phyloP scores from a whole-genome alignment of 2,113 vertebrate species.

The Ursus arctos region DNA sequence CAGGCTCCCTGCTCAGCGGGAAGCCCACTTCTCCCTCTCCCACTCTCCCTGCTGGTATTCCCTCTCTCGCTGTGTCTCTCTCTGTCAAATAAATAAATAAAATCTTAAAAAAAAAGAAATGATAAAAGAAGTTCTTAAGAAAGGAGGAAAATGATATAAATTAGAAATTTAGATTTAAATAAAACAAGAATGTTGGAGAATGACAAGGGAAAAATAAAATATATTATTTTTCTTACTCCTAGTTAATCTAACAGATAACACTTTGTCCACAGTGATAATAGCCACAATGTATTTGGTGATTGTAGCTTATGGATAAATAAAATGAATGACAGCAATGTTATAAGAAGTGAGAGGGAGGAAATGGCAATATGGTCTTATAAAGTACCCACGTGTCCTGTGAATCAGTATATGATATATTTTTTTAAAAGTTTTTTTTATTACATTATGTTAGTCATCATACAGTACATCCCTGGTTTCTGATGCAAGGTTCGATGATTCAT shows the following conservation, averaged over 20 bases:
- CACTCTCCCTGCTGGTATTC: too few species aligned
- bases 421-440: too few species aligned
- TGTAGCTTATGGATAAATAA: background rate
- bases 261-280: conserved; percentile 2
- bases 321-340: background rate
- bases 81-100: too few species aligned
- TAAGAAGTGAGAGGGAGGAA: background rate
- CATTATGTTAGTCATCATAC: too few species aligned
- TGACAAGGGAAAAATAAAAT: background rate
- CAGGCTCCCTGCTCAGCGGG: too few species aligned
- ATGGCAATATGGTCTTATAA: background rate
- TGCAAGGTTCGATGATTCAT: too few species aligned
- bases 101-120: background rate
- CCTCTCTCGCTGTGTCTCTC: too few species aligned
- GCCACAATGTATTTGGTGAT: background rate
- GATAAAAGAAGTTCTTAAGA: conserved; percentile 1
- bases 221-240: background rate
- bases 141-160: background rate
- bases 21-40: too few species aligned
- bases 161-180: background rate
- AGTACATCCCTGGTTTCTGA: too few species aligned
- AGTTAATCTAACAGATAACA: background rate
- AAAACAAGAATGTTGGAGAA: background rate
- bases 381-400: background rate
- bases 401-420: background rate